A percentile compares a stretch with the other conserved stretches of the same genome.
phyloP scores from a whole-genome alignment of 1,140 invertebrate species.

The Sminthurides bifidus region DNA sequence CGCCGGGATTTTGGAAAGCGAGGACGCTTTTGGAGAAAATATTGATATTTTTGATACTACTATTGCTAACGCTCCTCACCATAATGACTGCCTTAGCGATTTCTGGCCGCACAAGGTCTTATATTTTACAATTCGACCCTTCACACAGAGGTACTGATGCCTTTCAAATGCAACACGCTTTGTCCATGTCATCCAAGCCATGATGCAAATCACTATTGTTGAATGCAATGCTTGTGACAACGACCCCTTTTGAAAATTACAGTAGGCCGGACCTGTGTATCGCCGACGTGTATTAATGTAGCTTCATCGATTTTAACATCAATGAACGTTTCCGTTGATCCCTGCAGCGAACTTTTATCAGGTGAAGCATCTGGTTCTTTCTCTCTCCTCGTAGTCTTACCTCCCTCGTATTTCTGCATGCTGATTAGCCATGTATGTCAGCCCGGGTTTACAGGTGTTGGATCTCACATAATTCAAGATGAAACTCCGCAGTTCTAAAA shows the following conservation, averaged over 20 bases:
- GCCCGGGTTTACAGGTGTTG: no score
- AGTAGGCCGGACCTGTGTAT: slow-evolving; percentile 19
- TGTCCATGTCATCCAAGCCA: no score
- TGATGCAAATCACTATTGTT: no score
- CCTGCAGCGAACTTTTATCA: slow-evolving; percentile 92
- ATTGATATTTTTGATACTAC: slow-evolving; percentile 15
- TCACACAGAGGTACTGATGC: not conserved
- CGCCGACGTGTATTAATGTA: slow-evolving; percentile 28
- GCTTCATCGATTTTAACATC: slow-evolving; percentile 73
- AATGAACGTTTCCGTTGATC: slow-evolving; percentile 64
- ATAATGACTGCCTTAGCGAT: slow-evolving; percentile 10
- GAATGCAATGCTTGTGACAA: no score
- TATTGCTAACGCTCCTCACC: slow-evolving; percentile 16
- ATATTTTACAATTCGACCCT: slow-evolving; percentile 11
- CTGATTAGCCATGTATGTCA: no score
- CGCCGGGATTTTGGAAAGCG: slow-evolving; percentile 22
- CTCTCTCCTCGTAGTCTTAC: no score
- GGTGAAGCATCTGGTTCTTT: slow-evolving; percentile 29
- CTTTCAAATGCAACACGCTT: no score
- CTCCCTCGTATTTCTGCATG: slow-evolving; percentile 2
- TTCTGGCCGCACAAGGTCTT: slow-evolving; percentile 18
- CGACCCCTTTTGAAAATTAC: no score
- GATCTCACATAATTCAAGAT: no score
- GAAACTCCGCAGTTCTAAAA: no score
- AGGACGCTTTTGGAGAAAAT: slow-evolving; percentile 24